Evolutionary conservation across 2,113 vertebrate species (phyloP).

Genomic region (Motacilla tschutschensis): DNA sequence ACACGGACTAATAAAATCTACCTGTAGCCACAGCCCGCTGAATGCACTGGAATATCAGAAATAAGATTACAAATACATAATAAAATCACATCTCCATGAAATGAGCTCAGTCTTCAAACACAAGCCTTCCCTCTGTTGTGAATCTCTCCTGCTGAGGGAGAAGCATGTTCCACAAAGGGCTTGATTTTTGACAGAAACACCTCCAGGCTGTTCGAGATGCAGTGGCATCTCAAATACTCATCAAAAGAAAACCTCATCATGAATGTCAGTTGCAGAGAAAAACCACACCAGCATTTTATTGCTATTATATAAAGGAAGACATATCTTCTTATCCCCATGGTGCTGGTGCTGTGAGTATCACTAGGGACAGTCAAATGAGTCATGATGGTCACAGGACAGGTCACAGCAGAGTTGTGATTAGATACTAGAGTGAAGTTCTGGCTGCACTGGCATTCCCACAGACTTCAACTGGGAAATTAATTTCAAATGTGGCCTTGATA

Average conservation of each 20-base stretch:
- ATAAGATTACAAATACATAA: rapidly evolving
- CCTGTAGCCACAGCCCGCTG: not conserved
- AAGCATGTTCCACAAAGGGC: rapidly evolving
- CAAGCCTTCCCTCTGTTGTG: not conserved
- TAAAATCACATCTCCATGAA: not conserved
- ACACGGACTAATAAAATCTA: not conserved
- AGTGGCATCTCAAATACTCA: not conserved
- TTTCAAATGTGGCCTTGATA: not conserved
- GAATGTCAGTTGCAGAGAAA: not conserved
- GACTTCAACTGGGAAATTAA: not conserved
- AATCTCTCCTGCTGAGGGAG: not conserved
- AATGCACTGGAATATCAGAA: not conserved
- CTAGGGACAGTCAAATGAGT: not conserved
- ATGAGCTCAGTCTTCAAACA: not conserved
- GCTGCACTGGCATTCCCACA: not conserved
- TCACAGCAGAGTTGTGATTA: not conserved
- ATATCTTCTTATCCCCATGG: rapidly evolving
- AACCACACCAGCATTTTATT: not conserved
- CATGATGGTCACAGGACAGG: slow-evolving; percentile 9
- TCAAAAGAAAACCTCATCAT: rapidly evolving
- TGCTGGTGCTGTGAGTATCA: not conserved
- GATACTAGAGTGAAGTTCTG: not conserved
- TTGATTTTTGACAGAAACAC: not conserved
- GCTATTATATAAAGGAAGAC: not conserved
- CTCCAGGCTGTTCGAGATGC: not conserved